Base-by-base conservation (phyloP, 1,140 invertebrate genomes). In the Mactra quadrangularis region DNA sequence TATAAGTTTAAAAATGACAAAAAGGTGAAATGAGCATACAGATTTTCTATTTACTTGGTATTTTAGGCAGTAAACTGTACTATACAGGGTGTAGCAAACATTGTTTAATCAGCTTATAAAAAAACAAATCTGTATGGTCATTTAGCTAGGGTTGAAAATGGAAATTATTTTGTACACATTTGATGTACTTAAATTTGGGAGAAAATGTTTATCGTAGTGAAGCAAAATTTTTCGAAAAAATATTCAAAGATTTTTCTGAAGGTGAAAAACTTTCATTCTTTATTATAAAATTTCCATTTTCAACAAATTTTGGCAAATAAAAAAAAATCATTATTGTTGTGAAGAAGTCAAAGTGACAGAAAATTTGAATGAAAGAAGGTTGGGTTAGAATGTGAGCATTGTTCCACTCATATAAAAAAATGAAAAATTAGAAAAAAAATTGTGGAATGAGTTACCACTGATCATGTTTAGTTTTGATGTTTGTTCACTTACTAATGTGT, bases 51-150 rank as follows among this genome's bases (percentile, higher is more conserved):
- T 9, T 35, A 33, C 15, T 27, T 6, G 6, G 27, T n/a, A n/a
- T n/a, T n/a, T n/a, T n/a, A n/a, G n/a, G n/a, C n/a, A n/a, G n/a
- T n/a, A n/a, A n/a, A n/a, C n/a, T n/a, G n/a, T n/a, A n/a, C n/a
- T n/a, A n/a, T n/a, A n/a, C n/a, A n/a, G n/a, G n/a, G n/a, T n/a
- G n/a, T n/a, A n/a, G n/a, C n/a, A n/a, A n/a, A n/a, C n/a, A n/a
- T n/a, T n/a, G n/a, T n/a, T n/a, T n/a, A n/a, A n/a, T n/a, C n/a
- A n/a, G n/a, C 35, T 41, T 41, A 41, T 41, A 7, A 7, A 7
- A 6, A 41, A 41, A n/a, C 31, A 41, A 66, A 66, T 66, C 62
- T 66, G 62, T 66, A 66, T 66, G 62, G 62, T 66, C 62, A 66
- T 47, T 66, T 55, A 41, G 35, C 22, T 19, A 25, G 22, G 6